Evolutionary conservation across 2,888 invertebrate species (phyloP).

Genomic region (Lymantria dispar): DNA sequence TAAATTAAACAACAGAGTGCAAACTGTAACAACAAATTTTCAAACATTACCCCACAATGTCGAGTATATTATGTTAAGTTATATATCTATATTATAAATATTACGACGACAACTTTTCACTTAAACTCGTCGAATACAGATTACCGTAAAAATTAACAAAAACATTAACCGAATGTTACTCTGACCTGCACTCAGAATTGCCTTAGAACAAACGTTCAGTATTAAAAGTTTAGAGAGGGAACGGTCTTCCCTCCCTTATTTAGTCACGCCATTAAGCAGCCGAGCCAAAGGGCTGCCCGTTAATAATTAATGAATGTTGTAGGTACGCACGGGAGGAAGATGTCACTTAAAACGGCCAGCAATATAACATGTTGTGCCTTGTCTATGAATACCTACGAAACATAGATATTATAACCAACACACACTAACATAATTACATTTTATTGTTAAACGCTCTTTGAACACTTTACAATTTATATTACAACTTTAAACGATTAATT

Average conservation of each 20-base stretch:
- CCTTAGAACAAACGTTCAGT: conserved; percentile 58
- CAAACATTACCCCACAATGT: too few species aligned
- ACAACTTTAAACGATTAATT: too few species aligned
- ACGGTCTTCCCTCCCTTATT: conserved; percentile 62
- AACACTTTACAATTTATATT: too few species aligned
- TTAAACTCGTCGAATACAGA: conserved; percentile 2
- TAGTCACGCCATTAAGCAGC: conserved; percentile 77
- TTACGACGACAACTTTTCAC: conserved; percentile 4
- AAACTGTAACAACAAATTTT: too few species aligned
- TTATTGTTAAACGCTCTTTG: too few species aligned
- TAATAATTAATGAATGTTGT: conserved; percentile 57
- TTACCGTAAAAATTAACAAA: conserved; percentile 5
- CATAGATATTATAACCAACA: too few species aligned
- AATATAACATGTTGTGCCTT: conserved; percentile 16
- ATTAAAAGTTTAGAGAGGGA: conserved; percentile 59
- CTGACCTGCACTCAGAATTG: conserved; percentile 47
- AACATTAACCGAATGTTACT: conserved; percentile 15
- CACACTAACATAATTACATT: too few species aligned
- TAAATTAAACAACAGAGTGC: too few species aligned
- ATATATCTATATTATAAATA: too few species aligned
- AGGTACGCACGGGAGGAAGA: conserved; percentile 35
- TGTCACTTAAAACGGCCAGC: conserved; percentile 41
- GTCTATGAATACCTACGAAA: too few species aligned
- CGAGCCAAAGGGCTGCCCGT: conserved; percentile 70
- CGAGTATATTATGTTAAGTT: too few species aligned